Conservation (phyloP, 2,113 vertebrate species). For the Castor canadensis region DNA sequence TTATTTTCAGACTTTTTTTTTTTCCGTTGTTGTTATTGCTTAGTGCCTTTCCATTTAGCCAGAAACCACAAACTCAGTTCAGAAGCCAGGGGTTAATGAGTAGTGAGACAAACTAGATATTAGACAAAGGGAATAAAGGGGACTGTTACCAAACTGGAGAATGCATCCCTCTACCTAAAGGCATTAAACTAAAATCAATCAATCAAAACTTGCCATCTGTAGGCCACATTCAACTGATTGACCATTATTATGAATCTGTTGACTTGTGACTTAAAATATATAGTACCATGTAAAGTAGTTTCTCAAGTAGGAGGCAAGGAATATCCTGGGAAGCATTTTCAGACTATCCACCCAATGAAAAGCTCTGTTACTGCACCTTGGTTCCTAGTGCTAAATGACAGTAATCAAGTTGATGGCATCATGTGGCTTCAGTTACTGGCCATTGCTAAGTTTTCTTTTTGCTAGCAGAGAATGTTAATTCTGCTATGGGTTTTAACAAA, state of each 20-base stretch:
- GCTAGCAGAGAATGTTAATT: conserved; percentile 59
- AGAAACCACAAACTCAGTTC: not conserved
- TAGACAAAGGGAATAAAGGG: not conserved
- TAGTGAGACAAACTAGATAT: not conserved
- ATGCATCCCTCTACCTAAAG: not conserved
- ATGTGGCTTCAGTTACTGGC: conserved; percentile 31
- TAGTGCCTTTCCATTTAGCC: not conserved
- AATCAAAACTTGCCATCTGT: not conserved
- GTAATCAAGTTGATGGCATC: conserved; percentile 24
- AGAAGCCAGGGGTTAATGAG: not conserved
- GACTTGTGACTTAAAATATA: conserved; percentile 31
- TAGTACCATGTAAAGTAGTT: not conserved
- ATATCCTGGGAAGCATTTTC: conserved; percentile 19
- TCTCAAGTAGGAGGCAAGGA: not conserved
- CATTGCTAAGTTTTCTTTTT: conserved; percentile 54
- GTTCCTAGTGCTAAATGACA: conserved; percentile 10
- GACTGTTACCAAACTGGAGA: not conserved
- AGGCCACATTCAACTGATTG: not conserved
- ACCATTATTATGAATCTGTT: not conserved
- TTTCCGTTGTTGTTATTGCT: not conserved
- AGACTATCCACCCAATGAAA: conserved; percentile 20
- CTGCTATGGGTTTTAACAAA: conserved; percentile 56
- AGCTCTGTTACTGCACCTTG: not conserved
- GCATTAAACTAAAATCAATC: not conserved
- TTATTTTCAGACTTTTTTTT: not conserved